These are phyloP conservation scores for Diacarnus erythraeanus DNA, from an alignment of 37 sponge, comb jelly and placozoan species.

Conservation along the genomic window DNA sequence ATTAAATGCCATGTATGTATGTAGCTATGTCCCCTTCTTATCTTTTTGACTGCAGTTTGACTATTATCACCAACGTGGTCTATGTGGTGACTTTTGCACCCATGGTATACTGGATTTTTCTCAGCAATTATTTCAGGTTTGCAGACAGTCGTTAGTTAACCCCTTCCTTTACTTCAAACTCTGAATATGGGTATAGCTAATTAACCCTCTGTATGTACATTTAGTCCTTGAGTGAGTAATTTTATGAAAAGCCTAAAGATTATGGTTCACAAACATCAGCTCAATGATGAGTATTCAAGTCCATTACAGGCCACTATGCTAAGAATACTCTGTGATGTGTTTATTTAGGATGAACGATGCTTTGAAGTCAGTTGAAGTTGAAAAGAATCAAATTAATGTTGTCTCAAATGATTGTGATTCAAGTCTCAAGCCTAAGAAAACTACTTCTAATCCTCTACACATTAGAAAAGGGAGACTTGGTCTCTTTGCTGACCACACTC, in stretches of 20 bases:
- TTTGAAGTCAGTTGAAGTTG: conserved; percentile 3
- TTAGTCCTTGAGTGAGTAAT: too few relatives aligned
- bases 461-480: background rate
- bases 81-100: conserved; percentile 72
- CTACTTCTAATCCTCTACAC: background rate
- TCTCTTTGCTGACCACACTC: conserved; percentile 10
- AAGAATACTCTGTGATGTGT: too few relatives aligned
- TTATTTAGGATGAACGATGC: conserved; percentile 29
- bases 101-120: conserved; percentile 81
- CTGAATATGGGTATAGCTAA: too few relatives aligned
- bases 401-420: background rate
- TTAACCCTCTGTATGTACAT: too few relatives aligned
- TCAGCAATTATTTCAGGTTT: conserved; percentile 74
- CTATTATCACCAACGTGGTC: conserved; percentile 33
- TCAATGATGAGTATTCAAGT: too few relatives aligned
- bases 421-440: background rate
- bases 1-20: background rate
- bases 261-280: too few relatives aligned
- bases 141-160: background rate
- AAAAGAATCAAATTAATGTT: conserved; percentile 8
- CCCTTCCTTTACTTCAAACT: too few relatives aligned
- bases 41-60: background rate
- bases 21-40: background rate
- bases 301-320: too few relatives aligned
- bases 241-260: too few relatives aligned